Conservation (phyloP, 2,888 invertebrate genomes). For the Drosophila yooni region DNA sequence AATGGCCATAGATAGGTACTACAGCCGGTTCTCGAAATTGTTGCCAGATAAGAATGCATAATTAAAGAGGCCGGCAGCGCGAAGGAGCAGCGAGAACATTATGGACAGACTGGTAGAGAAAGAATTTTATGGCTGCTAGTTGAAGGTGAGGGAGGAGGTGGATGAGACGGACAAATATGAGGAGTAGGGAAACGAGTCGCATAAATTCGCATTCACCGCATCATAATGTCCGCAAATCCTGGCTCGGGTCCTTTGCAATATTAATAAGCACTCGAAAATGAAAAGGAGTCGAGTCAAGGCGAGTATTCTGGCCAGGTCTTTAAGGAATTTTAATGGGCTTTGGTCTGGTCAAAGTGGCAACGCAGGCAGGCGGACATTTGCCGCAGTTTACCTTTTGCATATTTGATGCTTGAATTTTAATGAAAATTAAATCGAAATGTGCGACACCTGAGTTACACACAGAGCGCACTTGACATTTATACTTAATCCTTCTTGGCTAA, state of each 20-base stretch:
- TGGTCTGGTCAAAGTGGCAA: conserved; percentile 35
- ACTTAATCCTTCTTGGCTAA: conserved; percentile 68
- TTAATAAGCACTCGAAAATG: conserved; percentile 82
- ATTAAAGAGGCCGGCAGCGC: conserved; percentile 54
- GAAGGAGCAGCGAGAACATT: conserved; percentile 6
- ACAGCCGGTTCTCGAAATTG: conserved; percentile 41
- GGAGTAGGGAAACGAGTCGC: conserved; percentile 36
- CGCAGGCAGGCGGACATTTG: conserved; percentile 20
- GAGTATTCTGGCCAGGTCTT: conserved; percentile 57
- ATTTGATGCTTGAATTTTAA: conserved; percentile 82
- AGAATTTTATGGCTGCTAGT: conserved; percentile 10
- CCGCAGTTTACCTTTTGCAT: conserved; percentile 79
- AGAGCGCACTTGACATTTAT: conserved; percentile 65
- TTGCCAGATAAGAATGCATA: conserved; percentile 75
- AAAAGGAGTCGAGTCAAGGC: conserved; percentile 71
- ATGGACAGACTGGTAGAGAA: neutral
- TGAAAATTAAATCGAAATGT: conserved; percentile 90
- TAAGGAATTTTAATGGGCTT: conserved; percentile 81
- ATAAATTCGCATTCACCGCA: conserved; percentile 79
- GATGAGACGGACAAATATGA: neutral
- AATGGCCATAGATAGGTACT: conserved; percentile 52
- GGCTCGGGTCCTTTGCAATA: conserved; percentile 73
- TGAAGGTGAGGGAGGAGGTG: no score
- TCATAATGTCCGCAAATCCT: conserved; percentile 79
- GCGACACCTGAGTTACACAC: conserved; percentile 66